Conservation (phyloP, 1,140 invertebrate species). For the Steinernema khuongi region DNA sequence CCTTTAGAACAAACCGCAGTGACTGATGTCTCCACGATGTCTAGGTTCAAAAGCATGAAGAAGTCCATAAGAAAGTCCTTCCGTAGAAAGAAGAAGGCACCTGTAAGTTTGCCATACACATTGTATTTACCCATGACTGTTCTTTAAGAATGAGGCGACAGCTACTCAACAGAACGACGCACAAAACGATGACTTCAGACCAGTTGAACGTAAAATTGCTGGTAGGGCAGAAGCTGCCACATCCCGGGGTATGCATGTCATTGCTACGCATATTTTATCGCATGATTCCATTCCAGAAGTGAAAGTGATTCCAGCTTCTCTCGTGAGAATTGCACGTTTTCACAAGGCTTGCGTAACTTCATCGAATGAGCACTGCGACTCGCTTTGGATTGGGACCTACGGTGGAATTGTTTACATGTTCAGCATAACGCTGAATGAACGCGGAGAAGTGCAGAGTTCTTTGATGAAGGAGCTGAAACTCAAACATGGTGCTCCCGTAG, state of each 20-base stretch:
- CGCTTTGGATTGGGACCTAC: constrained; percentile 1
- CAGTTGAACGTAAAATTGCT: neutral
- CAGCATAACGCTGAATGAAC: neutral
- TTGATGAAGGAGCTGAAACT: constrained; percentile 4
- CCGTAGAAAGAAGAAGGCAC: neutral
- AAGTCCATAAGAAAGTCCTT: neutral
- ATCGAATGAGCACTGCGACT: neutral
- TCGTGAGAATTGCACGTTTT: neutral
- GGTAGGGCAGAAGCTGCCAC: neutral
- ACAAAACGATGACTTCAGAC: neutral
- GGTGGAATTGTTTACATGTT: neutral
- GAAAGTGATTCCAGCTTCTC: neutral
- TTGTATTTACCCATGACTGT: neutral
- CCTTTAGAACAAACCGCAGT: neutral
- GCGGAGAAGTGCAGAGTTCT: neutral
- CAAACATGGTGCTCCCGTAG: neutral
- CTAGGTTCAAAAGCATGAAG: constrained; percentile 7
- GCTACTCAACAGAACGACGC: neutral
- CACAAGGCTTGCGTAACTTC: neutral
- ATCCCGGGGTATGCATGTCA: neutral
- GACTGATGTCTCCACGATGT: neutral
- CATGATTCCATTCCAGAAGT: neutral
- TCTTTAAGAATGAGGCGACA: neutral
- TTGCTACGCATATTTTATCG: neutral
- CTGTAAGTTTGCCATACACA: neutral